Conservation (phyloP, 2,888 invertebrate genomes). For the Agriopis aurantiaria region DNA sequence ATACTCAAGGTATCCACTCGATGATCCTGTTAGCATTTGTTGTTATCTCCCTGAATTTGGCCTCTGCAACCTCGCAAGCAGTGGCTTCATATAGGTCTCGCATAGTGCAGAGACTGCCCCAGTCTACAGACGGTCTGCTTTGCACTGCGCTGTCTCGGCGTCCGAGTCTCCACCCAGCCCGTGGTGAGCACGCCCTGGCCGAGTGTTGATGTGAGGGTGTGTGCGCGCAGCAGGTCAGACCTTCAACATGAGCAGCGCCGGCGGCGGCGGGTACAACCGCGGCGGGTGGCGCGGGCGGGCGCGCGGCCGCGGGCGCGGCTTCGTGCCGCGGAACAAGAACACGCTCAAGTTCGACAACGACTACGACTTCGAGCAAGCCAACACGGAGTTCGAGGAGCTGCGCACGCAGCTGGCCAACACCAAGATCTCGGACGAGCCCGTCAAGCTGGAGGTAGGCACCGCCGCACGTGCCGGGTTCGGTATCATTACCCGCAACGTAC, state of each 20-base stretch:
- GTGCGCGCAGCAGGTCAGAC: constrained; percentile 36
- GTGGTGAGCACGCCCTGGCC: too few species aligned
- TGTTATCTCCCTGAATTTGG: too few species aligned
- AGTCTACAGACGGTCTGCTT: too few species aligned
- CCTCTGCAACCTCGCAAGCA: too few species aligned
- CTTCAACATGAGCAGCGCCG: constrained; percentile 61
- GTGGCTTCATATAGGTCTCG: too few species aligned
- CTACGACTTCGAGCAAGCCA: constrained; percentile 99
- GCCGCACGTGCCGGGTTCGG: neutral
- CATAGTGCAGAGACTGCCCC: too few species aligned
- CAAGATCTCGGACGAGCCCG: constrained; percentile 89
- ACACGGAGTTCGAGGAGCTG: constrained; percentile 98
- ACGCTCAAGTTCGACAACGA: constrained; percentile 97
- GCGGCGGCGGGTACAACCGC: constrained; percentile 49
- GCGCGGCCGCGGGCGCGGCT: constrained; percentile 79
- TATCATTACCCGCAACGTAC: too few species aligned
- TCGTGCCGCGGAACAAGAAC: constrained; percentile 86
- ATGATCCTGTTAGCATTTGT: too few species aligned
- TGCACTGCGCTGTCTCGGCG: too few species aligned
- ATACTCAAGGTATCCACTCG: too few species aligned
- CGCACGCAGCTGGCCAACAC: constrained; percentile 94
- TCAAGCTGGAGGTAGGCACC: constrained; percentile 84
- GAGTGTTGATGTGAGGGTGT: too few species aligned
- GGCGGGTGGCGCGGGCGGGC: constrained; percentile 82
- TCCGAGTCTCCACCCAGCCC: too few species aligned